Base-by-base conservation (phyloP, 2,888 invertebrate species). In the Strigamia maritima region DNA sequence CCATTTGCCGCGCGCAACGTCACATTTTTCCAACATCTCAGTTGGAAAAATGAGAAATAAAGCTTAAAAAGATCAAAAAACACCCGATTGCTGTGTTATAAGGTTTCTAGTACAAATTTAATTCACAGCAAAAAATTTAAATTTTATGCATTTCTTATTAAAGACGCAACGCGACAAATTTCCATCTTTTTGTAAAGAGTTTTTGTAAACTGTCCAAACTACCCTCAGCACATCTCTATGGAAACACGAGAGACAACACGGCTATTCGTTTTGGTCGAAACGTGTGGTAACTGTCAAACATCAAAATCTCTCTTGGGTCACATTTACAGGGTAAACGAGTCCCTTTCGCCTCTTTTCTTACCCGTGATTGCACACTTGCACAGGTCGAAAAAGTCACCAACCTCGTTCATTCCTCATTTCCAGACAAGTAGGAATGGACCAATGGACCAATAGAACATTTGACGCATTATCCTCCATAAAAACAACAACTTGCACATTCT, bases 301-400 rank as follows among this genome's bases (percentile, higher is more conserved):
- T 14, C 70, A 28, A 28, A 14, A 26, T 28, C 70, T 70, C 70
- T 70, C 70, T 14, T 4, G 70, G 70, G 70, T 16, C 70, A 28
- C 70, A 70, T 70, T 70, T 28, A 7, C 26, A 70, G 70, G 70
- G 70, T 70, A 70, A 70, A 70, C 70, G 70, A 70, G 70, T 70
- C 70, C 70, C 70, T n/a, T 26, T 70, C 70, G 70, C 70, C 70
- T 70, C 70, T 70, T 28, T 28, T 70, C 28, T 70, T 28, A 2
- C 70, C 28, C 26, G 4, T 70, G 70, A 70, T 70, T 70, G 70
- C 70, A 24, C 70, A 28, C 26, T 70, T 70, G 70, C 70, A 24
- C 70, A 28, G 70, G 70, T 70, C 28, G 70, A 70, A 70, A 70
- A 70, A 28, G 70, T 70, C 70, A 28, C 70, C 26, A 70, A 70